A percentile compares a stretch with the other conserved stretches of the same genome.
Conservation (phyloP, 1,140 invertebrate genomes). For the Penaeus indicus region DNA sequence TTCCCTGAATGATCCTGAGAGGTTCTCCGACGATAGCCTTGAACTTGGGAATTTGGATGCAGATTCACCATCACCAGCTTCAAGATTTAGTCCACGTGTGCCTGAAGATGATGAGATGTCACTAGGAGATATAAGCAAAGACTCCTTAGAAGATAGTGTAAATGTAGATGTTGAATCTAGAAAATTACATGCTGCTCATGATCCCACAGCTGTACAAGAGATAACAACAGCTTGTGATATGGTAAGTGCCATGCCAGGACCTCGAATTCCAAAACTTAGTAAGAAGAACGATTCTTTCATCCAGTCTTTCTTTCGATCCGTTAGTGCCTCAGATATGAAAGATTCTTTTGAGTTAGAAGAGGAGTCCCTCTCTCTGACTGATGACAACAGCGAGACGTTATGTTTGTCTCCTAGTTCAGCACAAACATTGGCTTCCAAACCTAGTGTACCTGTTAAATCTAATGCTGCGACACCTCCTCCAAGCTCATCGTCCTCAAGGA, state of each 20-base stretch:
- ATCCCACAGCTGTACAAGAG: neutral
- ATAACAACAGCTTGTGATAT: neutral
- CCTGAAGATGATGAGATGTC: slow-evolving; percentile 42
- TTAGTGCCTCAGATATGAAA: slow-evolving; percentile 2
- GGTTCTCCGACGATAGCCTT: slow-evolving; percentile 61
- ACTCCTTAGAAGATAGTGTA: slow-evolving; percentile 57
- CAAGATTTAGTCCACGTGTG: slow-evolving; percentile 19
- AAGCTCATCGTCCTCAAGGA: slow-evolving; percentile 14
- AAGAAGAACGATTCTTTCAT: slow-evolving; percentile 49
- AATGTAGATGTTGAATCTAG: slow-evolving; percentile 6
- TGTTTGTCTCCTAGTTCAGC: slow-evolving; percentile 16
- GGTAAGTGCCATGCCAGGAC: too few species aligned
- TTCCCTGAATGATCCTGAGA: slow-evolving; percentile 46
- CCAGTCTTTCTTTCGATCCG: slow-evolving; percentile 44
- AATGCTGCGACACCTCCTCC: neutral
- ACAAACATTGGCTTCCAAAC: slow-evolving; percentile 15
- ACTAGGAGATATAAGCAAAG: slow-evolving; percentile 48
- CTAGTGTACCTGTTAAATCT: neutral
- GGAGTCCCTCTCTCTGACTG: slow-evolving; percentile 32
- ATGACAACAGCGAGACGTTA: slow-evolving; percentile 37
- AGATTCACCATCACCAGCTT: neutral
- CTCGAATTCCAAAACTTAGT: neutral
- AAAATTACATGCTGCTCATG: neutral
- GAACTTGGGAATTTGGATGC: slow-evolving; percentile 38
- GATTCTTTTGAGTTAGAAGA: slow-evolving; percentile 30